phyloP scores from a whole-genome alignment of 2,888 invertebrate species.

The Panzeria rudis region DNA sequence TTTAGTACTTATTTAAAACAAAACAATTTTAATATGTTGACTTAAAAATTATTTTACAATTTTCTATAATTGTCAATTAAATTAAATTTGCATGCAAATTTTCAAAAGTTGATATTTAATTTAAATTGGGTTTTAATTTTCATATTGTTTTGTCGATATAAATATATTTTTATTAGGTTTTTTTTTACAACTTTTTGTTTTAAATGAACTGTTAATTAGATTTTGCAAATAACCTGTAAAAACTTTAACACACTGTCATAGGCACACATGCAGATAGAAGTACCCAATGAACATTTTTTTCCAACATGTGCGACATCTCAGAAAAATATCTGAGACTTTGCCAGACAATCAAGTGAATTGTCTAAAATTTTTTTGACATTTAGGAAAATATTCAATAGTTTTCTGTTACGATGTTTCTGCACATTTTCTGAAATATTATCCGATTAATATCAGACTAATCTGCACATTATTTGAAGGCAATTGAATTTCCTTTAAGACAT shows the following conservation, averaged over 20 bases:
- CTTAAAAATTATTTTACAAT: slow-evolving; percentile 16
- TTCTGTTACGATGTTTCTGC: too few species aligned
- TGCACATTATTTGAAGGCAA: too few species aligned
- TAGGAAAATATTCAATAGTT: too few species aligned
- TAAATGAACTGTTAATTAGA: slow-evolving; percentile 69
- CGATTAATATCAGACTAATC: too few species aligned
- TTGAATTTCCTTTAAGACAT: too few species aligned
- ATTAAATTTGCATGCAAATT: slow-evolving; percentile 21
- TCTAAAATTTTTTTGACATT: too few species aligned
- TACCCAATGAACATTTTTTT: too few species aligned
- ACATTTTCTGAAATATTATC: too few species aligned
- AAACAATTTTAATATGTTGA: slow-evolving; percentile 36
- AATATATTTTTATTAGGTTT: slow-evolving; percentile 5
- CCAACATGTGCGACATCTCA: too few species aligned
- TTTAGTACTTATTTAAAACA: background rate
- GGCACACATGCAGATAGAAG: background rate
- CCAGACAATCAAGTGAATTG: too few species aligned
- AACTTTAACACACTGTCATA: background rate
- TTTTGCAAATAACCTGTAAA: slow-evolving; percentile 46
- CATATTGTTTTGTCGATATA: slow-evolving; percentile 21
- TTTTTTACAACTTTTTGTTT: slow-evolving; percentile 1
- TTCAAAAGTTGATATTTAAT: slow-evolving; percentile 41
- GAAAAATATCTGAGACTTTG: too few species aligned
- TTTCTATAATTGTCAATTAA: slow-evolving; percentile 25
- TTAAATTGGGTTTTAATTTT: slow-evolving; percentile 11